Conservation (phyloP, 2,888 invertebrate genomes). For the Oscheius myriophilus region DNA sequence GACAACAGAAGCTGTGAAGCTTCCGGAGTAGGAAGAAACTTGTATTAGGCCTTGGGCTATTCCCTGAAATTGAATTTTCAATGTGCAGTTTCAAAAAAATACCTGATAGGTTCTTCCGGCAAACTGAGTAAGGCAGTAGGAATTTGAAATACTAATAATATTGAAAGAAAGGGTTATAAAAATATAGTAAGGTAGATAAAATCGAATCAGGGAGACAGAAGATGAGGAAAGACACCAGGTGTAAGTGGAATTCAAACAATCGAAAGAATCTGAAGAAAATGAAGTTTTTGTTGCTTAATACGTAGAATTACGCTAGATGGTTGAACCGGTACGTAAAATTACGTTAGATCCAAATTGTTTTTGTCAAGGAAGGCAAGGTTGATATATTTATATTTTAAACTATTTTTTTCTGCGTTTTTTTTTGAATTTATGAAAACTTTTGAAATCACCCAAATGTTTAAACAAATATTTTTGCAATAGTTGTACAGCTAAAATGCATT, state of each 20-base stretch:
- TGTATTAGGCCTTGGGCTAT: constrained; percentile 4
- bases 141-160: constrained; percentile 1
- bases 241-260: constrained; percentile 3
- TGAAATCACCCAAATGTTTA: too few relatives aligned
- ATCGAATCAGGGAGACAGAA: background rate
- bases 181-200: constrained; percentile 7
- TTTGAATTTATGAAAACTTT: too few relatives aligned
- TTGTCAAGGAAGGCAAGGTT: too few relatives aligned
- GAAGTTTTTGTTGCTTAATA: too few relatives aligned
- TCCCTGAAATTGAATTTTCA: constrained; percentile 1
- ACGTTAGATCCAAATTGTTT: too few relatives aligned
- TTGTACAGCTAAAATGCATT: too few relatives aligned
- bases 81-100: background rate
- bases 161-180: background rate
- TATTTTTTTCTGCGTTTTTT: too few relatives aligned
- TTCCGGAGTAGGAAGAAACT: background rate
- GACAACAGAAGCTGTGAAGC: background rate
- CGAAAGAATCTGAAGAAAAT: too few relatives aligned
- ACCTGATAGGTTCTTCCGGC: constrained; percentile 5
- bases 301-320: too few relatives aligned
- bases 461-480: too few relatives aligned
- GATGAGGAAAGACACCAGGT: background rate
- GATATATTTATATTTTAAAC: too few relatives aligned
- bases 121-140: constrained; percentile 2
- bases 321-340: too few relatives aligned